Conservation (phyloP, 2,888 invertebrate genomes). For the Mesorhabditis belari region DNA sequence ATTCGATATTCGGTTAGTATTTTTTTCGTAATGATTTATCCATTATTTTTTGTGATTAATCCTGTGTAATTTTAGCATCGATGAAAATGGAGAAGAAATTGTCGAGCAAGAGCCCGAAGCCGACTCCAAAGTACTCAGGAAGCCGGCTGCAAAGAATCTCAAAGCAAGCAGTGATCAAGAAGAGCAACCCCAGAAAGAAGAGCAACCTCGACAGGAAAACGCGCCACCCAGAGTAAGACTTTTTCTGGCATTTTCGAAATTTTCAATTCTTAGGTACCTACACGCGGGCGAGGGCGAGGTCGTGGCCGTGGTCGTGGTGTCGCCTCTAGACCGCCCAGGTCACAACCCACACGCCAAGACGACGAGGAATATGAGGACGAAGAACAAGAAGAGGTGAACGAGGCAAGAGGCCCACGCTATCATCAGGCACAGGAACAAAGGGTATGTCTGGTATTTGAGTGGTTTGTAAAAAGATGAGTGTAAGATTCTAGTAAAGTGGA, state of each 20-base stretch:
- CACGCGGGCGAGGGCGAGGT: background rate
- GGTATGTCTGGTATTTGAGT: too few relatives aligned
- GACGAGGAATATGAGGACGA: background rate
- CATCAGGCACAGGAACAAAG: too few relatives aligned
- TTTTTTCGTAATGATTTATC: background rate
- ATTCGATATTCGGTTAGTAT: background rate
- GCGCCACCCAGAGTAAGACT: background rate
- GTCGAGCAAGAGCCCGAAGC: too few relatives aligned
- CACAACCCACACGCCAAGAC: background rate
- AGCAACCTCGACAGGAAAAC: background rate
- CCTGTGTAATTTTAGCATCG: background rate
- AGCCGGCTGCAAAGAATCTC: background rate
- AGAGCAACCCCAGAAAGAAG: background rate
- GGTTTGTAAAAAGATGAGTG: too few relatives aligned
- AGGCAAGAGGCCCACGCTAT: background rate
- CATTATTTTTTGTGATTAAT: too few relatives aligned
- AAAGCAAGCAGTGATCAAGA: background rate
- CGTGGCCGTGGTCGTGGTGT: background rate
- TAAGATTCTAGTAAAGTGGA: too few relatives aligned
- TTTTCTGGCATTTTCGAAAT: background rate
- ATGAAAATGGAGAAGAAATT: background rate
- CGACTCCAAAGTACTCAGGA: too few relatives aligned
- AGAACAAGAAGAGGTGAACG: background rate
- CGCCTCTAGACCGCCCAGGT: background rate
- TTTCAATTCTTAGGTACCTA: background rate